These are phyloP conservation scores for Rhineura floridana DNA, from an alignment of 2,113 vertebrate genomes.

Conservation along the genomic window DNA sequence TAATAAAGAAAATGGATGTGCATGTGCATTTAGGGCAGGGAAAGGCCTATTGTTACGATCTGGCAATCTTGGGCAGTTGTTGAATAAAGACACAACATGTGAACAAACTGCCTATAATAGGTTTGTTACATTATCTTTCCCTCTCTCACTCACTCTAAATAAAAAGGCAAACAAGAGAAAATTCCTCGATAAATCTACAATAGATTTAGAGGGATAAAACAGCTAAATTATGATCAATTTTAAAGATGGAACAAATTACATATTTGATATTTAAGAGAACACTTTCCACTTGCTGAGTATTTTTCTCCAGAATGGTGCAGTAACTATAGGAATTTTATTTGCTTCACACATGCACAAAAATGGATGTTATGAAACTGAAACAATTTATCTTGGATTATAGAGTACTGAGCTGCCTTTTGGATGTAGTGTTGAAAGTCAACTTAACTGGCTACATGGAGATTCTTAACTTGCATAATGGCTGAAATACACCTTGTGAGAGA, in stretches of 20 bases:
- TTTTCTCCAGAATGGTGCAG: conserved; percentile 1
- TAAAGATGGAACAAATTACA: neutral
- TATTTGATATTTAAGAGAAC: conserved; percentile 2
- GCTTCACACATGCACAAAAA: neutral
- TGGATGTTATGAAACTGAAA: neutral
- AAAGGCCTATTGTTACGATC: neutral
- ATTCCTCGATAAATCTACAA: neutral
- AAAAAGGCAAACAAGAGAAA: neutral
- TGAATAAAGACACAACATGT: neutral
- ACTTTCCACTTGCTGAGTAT: neutral
- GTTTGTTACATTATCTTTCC: neutral
- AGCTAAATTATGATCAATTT: neutral
- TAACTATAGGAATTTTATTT: conserved; percentile 7
- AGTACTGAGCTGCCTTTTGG: conserved; percentile 8
- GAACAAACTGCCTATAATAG: neutral
- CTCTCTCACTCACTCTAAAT: neutral
- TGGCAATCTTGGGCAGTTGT: neutral
- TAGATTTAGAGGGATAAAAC: neutral
- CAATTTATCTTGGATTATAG: neutral
- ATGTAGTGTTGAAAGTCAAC: neutral
- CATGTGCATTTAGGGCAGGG: neutral
- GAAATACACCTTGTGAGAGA: neutral
- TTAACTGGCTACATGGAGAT: neutral
- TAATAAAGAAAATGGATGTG: neutral
- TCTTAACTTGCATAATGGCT: conserved; percentile 18